These are phyloP conservation scores for Oscheius sp. DNA, from an alignment of 2,888 invertebrate species.

Conservation along the genomic window DNA sequence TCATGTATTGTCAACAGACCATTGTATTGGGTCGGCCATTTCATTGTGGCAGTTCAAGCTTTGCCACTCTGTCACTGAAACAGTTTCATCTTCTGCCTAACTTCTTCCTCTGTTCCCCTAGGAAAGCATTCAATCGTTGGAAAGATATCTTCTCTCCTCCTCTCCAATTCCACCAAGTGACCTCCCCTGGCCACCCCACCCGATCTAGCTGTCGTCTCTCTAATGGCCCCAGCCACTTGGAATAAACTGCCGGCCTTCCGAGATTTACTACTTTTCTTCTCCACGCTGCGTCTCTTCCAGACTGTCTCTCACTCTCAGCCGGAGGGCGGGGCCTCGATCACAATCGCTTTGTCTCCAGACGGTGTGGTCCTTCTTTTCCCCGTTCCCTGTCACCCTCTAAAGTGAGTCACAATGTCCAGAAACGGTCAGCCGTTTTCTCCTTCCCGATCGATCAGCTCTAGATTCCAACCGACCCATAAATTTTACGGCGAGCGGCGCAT, in stretches of 20 bases:
- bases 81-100: not conserved
- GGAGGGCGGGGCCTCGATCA: conserved; percentile 2
- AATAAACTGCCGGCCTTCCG: conserved; percentile 7
- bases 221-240: conserved; percentile 7
- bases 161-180: not conserved
- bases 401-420: not conserved
- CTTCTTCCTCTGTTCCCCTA: too few species aligned
- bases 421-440: not conserved
- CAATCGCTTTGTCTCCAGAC: conserved; percentile 23
- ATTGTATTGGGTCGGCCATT: too few species aligned
- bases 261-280: conserved; percentile 25
- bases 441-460: conserved; percentile 8
- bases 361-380: not conserved
- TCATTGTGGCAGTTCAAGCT: not conserved
- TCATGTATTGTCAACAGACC: too few species aligned
- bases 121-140: too few species aligned
- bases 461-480: conserved; percentile 32
- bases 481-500: conserved; percentile 36
- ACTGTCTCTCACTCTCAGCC: conserved; percentile 1
- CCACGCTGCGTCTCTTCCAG: not conserved
- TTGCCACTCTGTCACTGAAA: not conserved
- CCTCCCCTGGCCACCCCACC: not conserved
- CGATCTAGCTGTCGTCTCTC: not conserved
- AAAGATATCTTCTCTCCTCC: not conserved
- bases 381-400: not conserved